Conservation (phyloP, 2,797 vertebrate species). For the Enteromius treurensis region DNA sequence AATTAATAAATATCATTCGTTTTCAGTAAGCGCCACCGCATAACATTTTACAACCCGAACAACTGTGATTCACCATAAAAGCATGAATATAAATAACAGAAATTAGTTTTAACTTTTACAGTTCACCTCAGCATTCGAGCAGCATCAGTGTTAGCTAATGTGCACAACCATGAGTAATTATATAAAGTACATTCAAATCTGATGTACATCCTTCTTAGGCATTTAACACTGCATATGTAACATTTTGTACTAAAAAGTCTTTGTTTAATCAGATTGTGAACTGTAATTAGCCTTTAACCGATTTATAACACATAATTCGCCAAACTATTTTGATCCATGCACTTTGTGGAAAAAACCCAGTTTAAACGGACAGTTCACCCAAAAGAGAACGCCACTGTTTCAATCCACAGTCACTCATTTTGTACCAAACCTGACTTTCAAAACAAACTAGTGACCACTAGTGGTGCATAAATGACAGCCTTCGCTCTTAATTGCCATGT, state of each 20-base stretch:
- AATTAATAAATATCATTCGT: no score
- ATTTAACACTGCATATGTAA: constrained; percentile 11
- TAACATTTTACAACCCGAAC: background rate
- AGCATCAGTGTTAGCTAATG: background rate
- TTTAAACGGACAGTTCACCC: background rate
- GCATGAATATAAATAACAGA: background rate
- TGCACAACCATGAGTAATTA: background rate
- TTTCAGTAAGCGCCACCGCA: no score
- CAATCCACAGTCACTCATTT: background rate
- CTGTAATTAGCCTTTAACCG: background rate
- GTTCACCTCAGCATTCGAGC: background rate
- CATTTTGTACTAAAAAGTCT: background rate
- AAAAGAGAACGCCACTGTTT: background rate
- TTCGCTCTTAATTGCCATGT: background rate
- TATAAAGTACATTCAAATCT: background rate
- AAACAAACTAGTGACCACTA: constrained; percentile 20
- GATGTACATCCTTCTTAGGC: background rate
- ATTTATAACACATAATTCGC: constrained; percentile 7
- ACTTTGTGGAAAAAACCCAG: background rate
- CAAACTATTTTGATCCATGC: background rate
- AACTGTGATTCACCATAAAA: background rate
- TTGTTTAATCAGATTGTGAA: constrained; percentile 16
- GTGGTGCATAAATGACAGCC: background rate
- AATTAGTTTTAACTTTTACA: background rate
- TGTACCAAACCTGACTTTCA: background rate